These are phyloP conservation scores for Catocala nupta DNA, from an alignment of 2,888 invertebrate species.

Conservation along the genomic window DNA sequence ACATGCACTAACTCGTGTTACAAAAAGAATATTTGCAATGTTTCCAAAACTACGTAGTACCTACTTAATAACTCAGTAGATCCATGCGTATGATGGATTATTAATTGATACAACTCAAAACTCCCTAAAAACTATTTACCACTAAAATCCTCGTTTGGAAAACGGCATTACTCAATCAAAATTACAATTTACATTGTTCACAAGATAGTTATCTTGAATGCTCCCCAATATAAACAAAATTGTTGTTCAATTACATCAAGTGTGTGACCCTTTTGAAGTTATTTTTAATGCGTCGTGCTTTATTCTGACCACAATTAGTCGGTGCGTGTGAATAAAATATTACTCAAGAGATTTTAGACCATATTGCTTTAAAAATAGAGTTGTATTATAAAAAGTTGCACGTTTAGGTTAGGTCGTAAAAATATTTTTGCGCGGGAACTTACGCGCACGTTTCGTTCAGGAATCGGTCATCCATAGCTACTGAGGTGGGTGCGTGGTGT, in stretches of 20 bases:
- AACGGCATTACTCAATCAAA: conserved; percentile 30
- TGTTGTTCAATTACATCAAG: conserved; percentile 70
- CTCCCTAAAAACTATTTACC: not conserved
- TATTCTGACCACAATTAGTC: conserved; percentile 52
- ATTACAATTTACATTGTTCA: conserved; percentile 25
- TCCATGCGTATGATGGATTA: no score
- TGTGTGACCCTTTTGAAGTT: conserved; percentile 73
- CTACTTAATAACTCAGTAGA: no score
- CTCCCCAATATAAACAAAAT: conserved; percentile 50
- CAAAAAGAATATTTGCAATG: no score
- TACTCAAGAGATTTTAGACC: conserved; percentile 19
- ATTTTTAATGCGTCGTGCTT: conserved; percentile 53
- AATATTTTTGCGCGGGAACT: conserved; percentile 68
- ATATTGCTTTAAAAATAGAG: conserved; percentile 3
- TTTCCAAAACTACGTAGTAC: no score
- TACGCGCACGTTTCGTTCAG: conserved; percentile 63
- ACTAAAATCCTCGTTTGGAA: conserved; percentile 14
- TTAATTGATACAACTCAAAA: no score
- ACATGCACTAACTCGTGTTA: no score
- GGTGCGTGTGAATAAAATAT: conserved; percentile 40
- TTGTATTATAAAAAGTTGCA: not conserved
- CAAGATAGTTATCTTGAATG: conserved; percentile 43
- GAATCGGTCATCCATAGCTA: conserved; percentile 70
- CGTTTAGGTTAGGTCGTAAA: conserved; percentile 34
- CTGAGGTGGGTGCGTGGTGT: conserved; percentile 72